A percentile compares a stretch with the other conserved stretches of the same genome.
Conservation (phyloP, 2,888 invertebrate species). For the Campaea margaritaria region DNA sequence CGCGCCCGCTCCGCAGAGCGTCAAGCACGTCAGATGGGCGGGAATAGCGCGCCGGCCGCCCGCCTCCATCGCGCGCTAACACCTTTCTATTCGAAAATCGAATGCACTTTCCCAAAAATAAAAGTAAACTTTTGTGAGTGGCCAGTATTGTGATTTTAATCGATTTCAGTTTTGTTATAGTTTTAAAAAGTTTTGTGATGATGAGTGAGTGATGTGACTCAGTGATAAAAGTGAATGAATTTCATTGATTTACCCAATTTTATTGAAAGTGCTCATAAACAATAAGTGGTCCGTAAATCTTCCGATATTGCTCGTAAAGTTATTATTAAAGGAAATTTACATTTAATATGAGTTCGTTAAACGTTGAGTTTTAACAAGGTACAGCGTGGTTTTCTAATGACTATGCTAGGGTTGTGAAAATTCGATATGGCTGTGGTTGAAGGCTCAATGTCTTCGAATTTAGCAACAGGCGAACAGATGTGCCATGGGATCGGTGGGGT, state of each 20-base stretch:
- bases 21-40: slow-evolving; percentile 71
- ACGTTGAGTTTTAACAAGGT: slow-evolving; percentile 6
- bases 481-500: slow-evolving; percentile 13
- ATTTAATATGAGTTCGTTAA: slow-evolving; percentile 13
- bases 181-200: neutral
- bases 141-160: slow-evolving; percentile 14
- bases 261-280: slow-evolving; percentile 23
- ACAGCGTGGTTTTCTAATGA: slow-evolving; percentile 14
- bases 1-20: slow-evolving; percentile 44
- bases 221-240: slow-evolving; percentile 18
- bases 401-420: slow-evolving; percentile 8
- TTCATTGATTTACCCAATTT: slow-evolving; percentile 9
- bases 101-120: slow-evolving; percentile 31
- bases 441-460: slow-evolving; percentile 15
- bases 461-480: slow-evolving; percentile 31
- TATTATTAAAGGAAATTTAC: slow-evolving; percentile 26
- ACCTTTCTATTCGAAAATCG: slow-evolving; percentile 37
- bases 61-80: slow-evolving; percentile 52
- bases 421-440: slow-evolving; percentile 9
- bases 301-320: slow-evolving; percentile 25
- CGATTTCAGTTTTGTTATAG: neutral
- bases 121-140: slow-evolving; percentile 5
- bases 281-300: slow-evolving; percentile 27
- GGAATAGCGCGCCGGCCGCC: slow-evolving; percentile 64
- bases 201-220: slow-evolving; percentile 7